A percentile compares a stretch with the other conserved stretches of the same genome.
phyloP scores from a whole-genome alignment of 2,113 vertebrate species.

The Triplophysa rosa region DNA sequence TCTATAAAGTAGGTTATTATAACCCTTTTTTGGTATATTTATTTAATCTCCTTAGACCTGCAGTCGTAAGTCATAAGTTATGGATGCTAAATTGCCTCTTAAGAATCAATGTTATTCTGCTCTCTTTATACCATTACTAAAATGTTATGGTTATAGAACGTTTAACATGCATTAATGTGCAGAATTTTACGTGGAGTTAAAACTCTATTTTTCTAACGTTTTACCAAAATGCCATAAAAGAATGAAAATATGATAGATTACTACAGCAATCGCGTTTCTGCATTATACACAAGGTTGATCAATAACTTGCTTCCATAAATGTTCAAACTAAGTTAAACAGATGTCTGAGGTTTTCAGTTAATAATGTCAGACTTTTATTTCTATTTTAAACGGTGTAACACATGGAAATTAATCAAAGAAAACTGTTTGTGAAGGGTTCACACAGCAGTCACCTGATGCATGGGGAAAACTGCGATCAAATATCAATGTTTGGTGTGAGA shows the following conservation, averaged over 20 bases:
- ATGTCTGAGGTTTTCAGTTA: conserved; percentile 58
- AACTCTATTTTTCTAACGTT: neutral
- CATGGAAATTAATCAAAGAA: conserved; percentile 58
- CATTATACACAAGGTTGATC: neutral
- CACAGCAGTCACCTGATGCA: conserved; percentile 14
- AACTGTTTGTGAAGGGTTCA: conserved; percentile 27
- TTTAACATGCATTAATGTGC: too few relatives aligned
- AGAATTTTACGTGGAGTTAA: too few relatives aligned
- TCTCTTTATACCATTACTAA: too few relatives aligned
- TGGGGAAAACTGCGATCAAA: neutral
- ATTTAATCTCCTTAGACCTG: neutral
- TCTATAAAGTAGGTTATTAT: too few relatives aligned
- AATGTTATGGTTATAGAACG: too few relatives aligned
- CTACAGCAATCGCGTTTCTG: neutral
- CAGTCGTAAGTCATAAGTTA: too few relatives aligned
- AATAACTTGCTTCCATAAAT: conserved; percentile 44
- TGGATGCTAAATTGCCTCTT: too few relatives aligned
- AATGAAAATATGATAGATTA: neutral
- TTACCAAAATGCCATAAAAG: neutral
- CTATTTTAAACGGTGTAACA: conserved; percentile 60
- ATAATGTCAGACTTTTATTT: conserved; percentile 47
- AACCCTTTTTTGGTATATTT: neutral
- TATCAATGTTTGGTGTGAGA: conserved; percentile 59
- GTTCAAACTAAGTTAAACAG: conserved; percentile 56
- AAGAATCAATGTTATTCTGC: too few relatives aligned